These are phyloP conservation scores for Hyla sarda DNA, from an alignment of 2,113 vertebrate species.

Conservation along the genomic window DNA sequence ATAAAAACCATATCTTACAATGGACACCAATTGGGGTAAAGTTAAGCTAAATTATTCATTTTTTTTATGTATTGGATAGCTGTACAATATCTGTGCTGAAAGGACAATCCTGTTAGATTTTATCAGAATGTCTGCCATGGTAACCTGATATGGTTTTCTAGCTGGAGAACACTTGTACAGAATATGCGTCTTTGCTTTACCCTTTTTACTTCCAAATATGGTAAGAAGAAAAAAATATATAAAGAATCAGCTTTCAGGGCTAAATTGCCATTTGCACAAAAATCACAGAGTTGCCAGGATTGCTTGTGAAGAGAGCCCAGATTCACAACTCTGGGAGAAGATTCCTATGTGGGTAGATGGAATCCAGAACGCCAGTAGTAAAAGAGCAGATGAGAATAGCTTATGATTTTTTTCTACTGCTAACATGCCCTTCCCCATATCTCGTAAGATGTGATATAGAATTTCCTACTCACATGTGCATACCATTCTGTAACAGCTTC, in stretches of 20 bases:
- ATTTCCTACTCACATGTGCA: neutral
- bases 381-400: slow-evolving; percentile 45
- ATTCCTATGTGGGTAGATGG: slow-evolving; percentile 53
- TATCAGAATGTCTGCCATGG: neutral
- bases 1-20: neutral
- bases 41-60: neutral
- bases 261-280: slow-evolving; percentile 49
- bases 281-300: slow-evolving; percentile 41
- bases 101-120: neutral
- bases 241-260: slow-evolving; percentile 36
- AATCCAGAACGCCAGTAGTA: slow-evolving; percentile 37
- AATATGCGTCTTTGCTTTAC: slow-evolving; percentile 1
- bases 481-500: neutral
- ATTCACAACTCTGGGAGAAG: slow-evolving; percentile 49
- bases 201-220: slow-evolving; percentile 43
- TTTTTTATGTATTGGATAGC: neutral
- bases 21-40: neutral
- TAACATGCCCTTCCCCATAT: slow-evolving; percentile 6
- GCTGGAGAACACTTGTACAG: neutral
- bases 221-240: slow-evolving; percentile 32
- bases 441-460: slow-evolving; percentile 1
- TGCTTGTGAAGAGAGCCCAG: slow-evolving; percentile 50
- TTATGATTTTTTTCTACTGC: slow-evolving; percentile 3
- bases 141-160: neutral
- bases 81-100: neutral